phyloP scores from a whole-genome alignment of 2,797 vertebrate species.

The Astyanax mexicanus region DNA sequence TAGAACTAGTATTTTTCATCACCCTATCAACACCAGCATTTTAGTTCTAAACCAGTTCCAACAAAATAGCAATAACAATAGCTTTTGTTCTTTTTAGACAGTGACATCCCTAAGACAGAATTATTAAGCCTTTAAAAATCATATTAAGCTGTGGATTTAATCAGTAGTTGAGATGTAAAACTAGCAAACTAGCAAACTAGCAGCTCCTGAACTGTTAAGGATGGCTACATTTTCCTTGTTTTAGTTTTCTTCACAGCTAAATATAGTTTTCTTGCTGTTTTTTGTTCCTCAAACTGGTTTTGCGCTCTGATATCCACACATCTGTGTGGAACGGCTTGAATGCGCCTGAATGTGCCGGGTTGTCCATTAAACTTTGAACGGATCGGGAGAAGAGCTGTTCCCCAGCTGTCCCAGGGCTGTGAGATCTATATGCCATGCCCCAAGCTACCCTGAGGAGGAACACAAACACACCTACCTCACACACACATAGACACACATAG shows the following conservation, averaged over 20 bases:
- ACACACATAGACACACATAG: slow-evolving; percentile 38
- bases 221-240: not conserved
- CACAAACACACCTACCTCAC: slow-evolving; percentile 40
- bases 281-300: not conserved
- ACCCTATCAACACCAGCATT: no score
- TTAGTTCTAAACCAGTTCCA: no score
- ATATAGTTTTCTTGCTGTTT: no score
- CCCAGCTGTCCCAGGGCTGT: slow-evolving; percentile 46
- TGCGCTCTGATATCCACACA: not conserved
- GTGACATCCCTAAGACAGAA: no score
- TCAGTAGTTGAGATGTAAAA: no score
- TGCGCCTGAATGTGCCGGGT: slow-evolving; percentile 26
- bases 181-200: no score
- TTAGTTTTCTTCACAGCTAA: not conserved
- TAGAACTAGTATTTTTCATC: no score
- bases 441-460: slow-evolving; percentile 45
- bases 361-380: slow-evolving; percentile 45
- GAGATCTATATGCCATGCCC: slow-evolving; percentile 52
- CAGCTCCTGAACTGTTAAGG: no score
- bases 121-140: no score
- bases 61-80: no score
- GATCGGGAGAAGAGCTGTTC: slow-evolving; percentile 48
- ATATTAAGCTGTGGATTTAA: no score
- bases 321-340: slow-evolving; percentile 6
- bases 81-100: no score